phyloP scores from a whole-genome alignment of 2,113 vertebrate genomes.

The Colius striatus region DNA sequence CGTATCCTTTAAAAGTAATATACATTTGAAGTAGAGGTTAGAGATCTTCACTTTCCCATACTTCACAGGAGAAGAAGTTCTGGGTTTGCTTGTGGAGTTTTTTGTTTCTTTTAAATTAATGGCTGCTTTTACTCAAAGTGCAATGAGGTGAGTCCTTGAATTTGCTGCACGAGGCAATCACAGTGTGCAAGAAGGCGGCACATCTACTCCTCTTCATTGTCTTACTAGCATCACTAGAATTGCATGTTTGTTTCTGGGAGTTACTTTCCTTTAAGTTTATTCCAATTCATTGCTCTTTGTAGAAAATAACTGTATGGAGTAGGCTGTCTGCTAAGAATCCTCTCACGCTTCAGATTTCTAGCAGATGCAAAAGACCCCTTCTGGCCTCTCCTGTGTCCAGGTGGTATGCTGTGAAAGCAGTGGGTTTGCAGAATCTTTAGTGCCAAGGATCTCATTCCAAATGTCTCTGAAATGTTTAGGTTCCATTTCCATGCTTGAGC shows the following conservation, averaged over 20 bases:
- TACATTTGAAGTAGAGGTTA: not conserved
- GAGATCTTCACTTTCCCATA: not conserved
- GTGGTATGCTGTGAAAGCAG: not conserved
- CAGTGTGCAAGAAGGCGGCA: not conserved
- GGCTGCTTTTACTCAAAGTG: not conserved
- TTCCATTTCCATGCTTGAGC: not conserved
- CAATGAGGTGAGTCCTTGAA: not conserved
- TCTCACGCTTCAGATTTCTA: not conserved
- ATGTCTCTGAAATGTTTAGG: not conserved
- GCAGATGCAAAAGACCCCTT: not conserved
- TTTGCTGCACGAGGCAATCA: not conserved
- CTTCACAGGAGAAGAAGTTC: not conserved
- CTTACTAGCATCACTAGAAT: not conserved
- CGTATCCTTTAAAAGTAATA: slow-evolving; percentile 90
- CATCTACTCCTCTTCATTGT: not conserved
- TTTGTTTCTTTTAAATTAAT: not conserved
- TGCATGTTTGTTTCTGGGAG: not conserved
- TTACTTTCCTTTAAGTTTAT: not conserved
- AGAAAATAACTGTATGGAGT: not conserved
- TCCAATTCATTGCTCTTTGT: not conserved
- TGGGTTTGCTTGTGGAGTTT: not conserved
- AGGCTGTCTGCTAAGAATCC: not conserved
- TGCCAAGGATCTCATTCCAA: not conserved
- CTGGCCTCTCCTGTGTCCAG: not conserved
- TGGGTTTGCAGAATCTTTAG: not conserved